Base-by-base conservation (phyloP, 2,113 vertebrate species). In the Equus przewalskii region DNA sequence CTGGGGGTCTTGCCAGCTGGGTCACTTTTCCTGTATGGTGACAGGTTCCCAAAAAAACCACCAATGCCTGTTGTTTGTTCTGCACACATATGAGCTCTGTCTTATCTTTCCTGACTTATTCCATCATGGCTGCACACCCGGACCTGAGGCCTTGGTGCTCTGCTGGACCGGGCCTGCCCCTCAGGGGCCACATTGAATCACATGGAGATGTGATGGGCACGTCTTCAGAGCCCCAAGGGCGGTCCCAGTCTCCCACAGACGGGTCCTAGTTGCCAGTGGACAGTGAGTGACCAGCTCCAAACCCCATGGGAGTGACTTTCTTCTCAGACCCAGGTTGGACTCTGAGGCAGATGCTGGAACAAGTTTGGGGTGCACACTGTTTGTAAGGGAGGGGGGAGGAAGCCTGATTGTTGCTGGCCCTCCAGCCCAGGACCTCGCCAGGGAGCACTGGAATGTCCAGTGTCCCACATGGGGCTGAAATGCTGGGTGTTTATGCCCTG, bases 71-170 rank as follows among this genome's bases (percentile, higher is more conserved):
- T 36, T 33, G 24, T 46, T 26, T 4, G 3, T 6, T 10, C 36
- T 5, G 1, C 11, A 1, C 4, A 16, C 12, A 5, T 1, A 24
- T 21, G 49, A 21, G 26, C 16, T 3, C 18, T 19, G 41, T 49
- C 62, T 54, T 8, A 15, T 19, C 12, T 4, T 2, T 56, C 24
- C 89, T 7, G 26, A 56, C 76, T 7, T 14, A 21, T 18, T 13
- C 7, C 7, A 1, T 10, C 9, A 1, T 16, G 18, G 62, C 5
- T 0, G 3, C 13, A 16, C 28, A 5, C 5, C 49, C 6, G 6
- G 6, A 14, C 36, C 19, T n/a, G 19, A 2, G 19, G 64, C 76
- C 64, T 9, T 8, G 9, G 30, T 51, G 41, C 7, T 62, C 41
- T 44, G 28, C 64, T 10, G 15, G 36, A 11, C 11, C 15, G 19